A percentile compares a stretch with the other conserved stretches of the same genome.
These are phyloP conservation scores for Cheilosia vulpina DNA, from an alignment of 2,888 invertebrate genomes.

Conservation along the genomic window DNA sequence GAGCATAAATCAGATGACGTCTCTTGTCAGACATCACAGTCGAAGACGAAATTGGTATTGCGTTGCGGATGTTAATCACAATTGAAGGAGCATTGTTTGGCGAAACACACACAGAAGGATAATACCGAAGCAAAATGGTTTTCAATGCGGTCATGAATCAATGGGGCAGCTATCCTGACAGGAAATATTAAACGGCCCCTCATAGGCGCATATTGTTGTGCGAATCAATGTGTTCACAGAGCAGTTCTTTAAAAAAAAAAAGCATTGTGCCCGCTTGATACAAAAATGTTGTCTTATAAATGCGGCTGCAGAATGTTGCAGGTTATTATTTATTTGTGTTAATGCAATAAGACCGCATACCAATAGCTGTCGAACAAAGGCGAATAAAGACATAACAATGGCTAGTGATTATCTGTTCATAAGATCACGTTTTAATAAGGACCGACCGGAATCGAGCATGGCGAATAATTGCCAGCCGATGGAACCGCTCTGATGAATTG, in stretches of 20 bases:
- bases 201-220: background rate
- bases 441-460: background rate
- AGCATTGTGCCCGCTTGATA: background rate
- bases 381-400: constrained; percentile 3
- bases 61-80: constrained; percentile 28
- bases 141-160: constrained; percentile 24
- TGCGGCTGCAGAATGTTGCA: background rate
- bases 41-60: constrained; percentile 14
- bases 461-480: too few relatives aligned
- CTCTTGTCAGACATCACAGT: constrained; percentile 9
- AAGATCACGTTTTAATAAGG: background rate
- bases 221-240: background rate
- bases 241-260: constrained; percentile 3
- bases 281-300: background rate
- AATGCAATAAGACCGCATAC: background rate
- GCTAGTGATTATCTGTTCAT: background rate
- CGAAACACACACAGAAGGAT: background rate
- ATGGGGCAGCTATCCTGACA: constrained; percentile 30
- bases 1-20: constrained; percentile 1
- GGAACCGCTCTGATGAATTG: too few relatives aligned
- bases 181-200: background rate
- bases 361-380: background rate
- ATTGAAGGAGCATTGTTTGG: constrained; percentile 15
- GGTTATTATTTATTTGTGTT: constrained; percentile 4
- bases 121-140: constrained; percentile 27